Evolutionary conservation across 1,140 invertebrate species (phyloP).

Genomic region (Aphis gossypii): DNA sequence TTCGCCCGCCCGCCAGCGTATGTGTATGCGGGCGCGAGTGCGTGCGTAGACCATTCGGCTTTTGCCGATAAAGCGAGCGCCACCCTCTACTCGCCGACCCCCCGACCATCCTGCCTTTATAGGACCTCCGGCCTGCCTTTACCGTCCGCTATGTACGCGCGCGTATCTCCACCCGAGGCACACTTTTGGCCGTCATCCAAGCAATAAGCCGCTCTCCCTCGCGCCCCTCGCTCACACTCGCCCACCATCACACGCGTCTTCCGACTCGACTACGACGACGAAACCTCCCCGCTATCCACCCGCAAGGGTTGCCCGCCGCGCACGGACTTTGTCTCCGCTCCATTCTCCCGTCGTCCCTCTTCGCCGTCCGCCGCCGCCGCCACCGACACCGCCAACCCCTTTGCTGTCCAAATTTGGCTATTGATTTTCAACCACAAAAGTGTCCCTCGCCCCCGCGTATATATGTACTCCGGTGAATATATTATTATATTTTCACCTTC

Average conservation of each 20-base stretch:
- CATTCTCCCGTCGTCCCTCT: not conserved
- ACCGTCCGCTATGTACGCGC: not conserved
- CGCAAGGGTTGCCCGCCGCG: not conserved
- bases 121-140: not conserved
- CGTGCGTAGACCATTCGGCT: conserved; percentile 37
- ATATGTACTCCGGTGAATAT: not conserved
- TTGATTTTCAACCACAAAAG: conserved; percentile 49
- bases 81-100: not conserved
- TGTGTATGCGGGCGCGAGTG: not conserved
- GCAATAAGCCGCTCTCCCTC: not conserved
- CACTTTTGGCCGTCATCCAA: conserved; percentile 47
- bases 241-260: not conserved
- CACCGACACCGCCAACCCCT: not conserved
- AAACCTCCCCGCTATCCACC: not conserved
- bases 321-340: not conserved
- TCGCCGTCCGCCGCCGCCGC: not conserved
- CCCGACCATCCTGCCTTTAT: not conserved
- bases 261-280: not conserved
- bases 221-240: no score
- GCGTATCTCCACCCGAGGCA: not conserved
- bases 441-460: not conserved
- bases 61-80: conserved; percentile 35
- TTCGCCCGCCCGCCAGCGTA: not conserved
- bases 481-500: conserved; percentile 23
- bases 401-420: conserved; percentile 38